These are phyloP conservation scores for Sinocyclocheilus rhinocerous DNA, from an alignment of 2,113 vertebrate genomes.

Conservation along the genomic window DNA sequence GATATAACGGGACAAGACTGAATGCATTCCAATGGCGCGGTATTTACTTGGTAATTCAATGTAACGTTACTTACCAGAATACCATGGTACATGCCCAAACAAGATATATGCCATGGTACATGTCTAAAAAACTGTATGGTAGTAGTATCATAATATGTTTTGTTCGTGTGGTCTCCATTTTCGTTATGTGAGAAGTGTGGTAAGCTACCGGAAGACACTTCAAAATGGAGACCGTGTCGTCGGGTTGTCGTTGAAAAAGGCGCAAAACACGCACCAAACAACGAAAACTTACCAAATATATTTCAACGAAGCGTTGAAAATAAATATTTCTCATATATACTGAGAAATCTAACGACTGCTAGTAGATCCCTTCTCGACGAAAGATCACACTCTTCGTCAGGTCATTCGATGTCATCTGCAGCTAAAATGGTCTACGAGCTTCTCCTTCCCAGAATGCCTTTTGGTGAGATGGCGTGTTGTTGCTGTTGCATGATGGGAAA, in stretches of 20 bases:
- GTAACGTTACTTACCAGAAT: background rate
- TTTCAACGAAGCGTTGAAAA: background rate
- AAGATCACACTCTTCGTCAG: background rate
- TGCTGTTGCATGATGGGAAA: slow-evolving; percentile 26
- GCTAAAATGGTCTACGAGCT: slow-evolving; percentile 52
- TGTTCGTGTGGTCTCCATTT: background rate
- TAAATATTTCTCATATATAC: background rate
- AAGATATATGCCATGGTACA: background rate
- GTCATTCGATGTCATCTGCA: background rate
- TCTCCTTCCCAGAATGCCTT: slow-evolving; percentile 59
- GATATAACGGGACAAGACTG: background rate
- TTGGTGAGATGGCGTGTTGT: background rate
- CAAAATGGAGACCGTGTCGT: slow-evolving; percentile 49
- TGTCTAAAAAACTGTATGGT: background rate
- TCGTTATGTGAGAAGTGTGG: background rate
- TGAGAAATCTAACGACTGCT: background rate
- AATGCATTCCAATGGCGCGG: background rate
- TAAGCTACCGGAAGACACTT: background rate
- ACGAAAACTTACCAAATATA: slow-evolving; percentile 41
- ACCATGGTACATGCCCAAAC: background rate
- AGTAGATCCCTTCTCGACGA: background rate
- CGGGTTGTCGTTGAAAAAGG: background rate
- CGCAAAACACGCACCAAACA: background rate
- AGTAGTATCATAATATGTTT: background rate
- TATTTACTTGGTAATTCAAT: background rate